Conservation (phyloP, 2,888 invertebrate genomes). For the Escarpia spicata region DNA sequence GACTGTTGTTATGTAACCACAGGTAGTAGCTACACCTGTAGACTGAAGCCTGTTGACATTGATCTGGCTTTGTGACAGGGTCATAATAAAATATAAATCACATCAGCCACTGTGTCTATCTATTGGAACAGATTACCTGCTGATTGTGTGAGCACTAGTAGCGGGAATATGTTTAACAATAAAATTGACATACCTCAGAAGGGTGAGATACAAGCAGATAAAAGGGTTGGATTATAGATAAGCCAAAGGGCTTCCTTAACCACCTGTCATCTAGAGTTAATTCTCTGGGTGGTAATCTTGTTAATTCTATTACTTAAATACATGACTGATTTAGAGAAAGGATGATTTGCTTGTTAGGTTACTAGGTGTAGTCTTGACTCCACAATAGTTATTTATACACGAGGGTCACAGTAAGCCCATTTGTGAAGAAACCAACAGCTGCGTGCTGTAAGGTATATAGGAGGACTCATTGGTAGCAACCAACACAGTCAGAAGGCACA, state of each 20-base stretch:
- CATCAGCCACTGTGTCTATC: not conserved
- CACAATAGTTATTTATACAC: not conserved
- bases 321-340: not conserved
- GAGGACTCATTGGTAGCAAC: not conserved
- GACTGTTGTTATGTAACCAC: not conserved
- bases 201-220: too few relatives aligned
- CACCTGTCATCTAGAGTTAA: too few relatives aligned
- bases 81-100: not conserved
- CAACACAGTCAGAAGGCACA: not conserved
- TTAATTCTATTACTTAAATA: not conserved
- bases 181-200: too few relatives aligned
- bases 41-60: not conserved
- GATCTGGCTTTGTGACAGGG: not conserved
- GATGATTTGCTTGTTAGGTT: not conserved
- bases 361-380: not conserved
- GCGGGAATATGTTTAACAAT: too few relatives aligned
- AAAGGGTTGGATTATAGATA: too few relatives aligned
- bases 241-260: too few relatives aligned
- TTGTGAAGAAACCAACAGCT: not conserved
- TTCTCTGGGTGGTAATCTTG: too few relatives aligned
- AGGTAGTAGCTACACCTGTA: not conserved
- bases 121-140: too few relatives aligned
- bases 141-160: too few relatives aligned
- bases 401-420: not conserved
- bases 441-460: not conserved